Percentiles rank a stretch among this genome's conserved stretches.
These are phyloP conservation scores for Mellivora capensis DNA, from an alignment of 2,113 vertebrate species.

Conservation along the genomic window DNA sequence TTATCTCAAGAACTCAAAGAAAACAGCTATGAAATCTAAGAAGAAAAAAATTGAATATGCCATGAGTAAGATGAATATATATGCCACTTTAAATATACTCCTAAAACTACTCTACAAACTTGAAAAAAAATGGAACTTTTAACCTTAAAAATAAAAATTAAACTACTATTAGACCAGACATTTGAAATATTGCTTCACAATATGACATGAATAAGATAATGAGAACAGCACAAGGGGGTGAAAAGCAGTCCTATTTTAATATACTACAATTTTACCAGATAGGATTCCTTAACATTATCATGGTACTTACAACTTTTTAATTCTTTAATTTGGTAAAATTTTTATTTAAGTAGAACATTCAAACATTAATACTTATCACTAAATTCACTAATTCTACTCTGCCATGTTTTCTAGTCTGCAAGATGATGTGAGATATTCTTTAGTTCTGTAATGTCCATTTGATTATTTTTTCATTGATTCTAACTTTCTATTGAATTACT, in stretches of 20 bases:
- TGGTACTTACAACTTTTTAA: background rate
- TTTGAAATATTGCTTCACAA: background rate
- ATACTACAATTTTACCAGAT: background rate
- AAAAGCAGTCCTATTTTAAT: background rate
- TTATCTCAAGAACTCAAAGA: background rate
- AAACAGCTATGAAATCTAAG: background rate
- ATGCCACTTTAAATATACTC: background rate
- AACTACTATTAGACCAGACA: background rate
- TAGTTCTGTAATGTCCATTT: background rate
- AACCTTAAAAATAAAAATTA: background rate
- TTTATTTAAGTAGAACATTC: background rate
- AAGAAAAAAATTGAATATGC: background rate
- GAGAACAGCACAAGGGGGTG: background rate
- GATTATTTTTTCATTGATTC: background rate
- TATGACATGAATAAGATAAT: no score
- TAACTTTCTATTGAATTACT: background rate
- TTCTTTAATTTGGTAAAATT: background rate
- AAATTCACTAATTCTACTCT: background rate
- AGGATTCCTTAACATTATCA: background rate
- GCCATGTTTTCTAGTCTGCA: no score
- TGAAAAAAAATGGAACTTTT: background rate
- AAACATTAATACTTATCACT: background rate
- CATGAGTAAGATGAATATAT: background rate
- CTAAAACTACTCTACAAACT: background rate
- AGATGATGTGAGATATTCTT: background rate